phyloP scores from a whole-genome alignment of 2,888 invertebrate genomes.

The Clistopyga incitator region DNA sequence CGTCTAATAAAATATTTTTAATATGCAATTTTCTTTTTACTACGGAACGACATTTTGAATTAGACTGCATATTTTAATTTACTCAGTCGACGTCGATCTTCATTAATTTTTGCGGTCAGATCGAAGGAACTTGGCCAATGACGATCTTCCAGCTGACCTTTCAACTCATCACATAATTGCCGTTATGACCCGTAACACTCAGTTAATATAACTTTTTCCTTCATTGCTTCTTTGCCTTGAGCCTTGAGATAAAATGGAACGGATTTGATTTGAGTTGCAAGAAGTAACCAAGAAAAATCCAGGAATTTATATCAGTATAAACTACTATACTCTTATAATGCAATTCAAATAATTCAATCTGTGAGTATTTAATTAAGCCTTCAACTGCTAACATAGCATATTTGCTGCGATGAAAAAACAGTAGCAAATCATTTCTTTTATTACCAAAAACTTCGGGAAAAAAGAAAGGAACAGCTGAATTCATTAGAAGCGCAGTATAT shows the following conservation, averaged over 20 bases:
- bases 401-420: no score
- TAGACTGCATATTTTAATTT: not conserved
- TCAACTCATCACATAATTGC: not conserved
- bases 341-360: not conserved
- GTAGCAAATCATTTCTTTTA: no score
- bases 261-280: not conserved
- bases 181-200: not conserved
- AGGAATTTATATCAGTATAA: not conserved
- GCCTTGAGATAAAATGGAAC: not conserved
- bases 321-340: not conserved
- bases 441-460: no score
- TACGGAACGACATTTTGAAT: not conserved
- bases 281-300: not conserved
- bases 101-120: not conserved
- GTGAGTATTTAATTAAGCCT: no score
- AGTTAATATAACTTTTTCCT: not conserved
- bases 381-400: no score
- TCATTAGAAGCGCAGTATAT: no score
- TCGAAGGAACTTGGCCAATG: not conserved
- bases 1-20: not conserved
- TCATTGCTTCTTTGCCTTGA: not conserved
- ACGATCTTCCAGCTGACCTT: conserved; percentile 3
- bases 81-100: not conserved
- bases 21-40: not conserved
- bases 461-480: no score